Percentiles rank a stretch among this genome's conserved stretches.
These are phyloP conservation scores for Antheraea assamensis DNA, from an alignment of 2,888 invertebrate genomes.

Conservation along the genomic window DNA sequence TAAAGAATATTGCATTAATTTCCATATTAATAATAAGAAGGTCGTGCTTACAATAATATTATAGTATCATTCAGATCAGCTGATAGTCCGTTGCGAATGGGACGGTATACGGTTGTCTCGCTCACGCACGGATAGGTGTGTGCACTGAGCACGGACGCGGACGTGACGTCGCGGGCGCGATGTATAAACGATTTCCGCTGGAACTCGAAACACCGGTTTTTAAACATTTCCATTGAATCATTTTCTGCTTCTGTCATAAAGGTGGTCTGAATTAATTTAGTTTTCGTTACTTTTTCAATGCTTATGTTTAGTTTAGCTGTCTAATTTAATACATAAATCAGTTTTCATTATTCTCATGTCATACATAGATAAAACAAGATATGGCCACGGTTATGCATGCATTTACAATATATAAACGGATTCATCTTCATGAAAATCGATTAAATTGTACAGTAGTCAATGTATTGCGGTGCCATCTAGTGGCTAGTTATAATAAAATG, in stretches of 20 bases:
- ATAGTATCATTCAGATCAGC: slow-evolving; percentile 37
- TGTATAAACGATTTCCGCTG: slow-evolving; percentile 49
- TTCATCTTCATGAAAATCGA: too few species aligned
- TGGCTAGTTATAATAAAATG: too few species aligned
- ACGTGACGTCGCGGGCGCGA: slow-evolving; percentile 39
- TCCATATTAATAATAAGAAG: slow-evolving; percentile 9
- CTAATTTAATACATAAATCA: neutral
- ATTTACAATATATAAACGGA: too few species aligned
- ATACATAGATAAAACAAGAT: too few species aligned
- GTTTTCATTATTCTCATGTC: too few species aligned
- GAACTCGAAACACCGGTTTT: slow-evolving; percentile 45
- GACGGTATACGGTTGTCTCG: slow-evolving; percentile 28
- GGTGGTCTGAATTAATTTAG: neutral
- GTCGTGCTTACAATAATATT: slow-evolving; percentile 5
- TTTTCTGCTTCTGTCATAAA: slow-evolving; percentile 3
- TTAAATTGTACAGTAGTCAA: too few species aligned
- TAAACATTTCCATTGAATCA: slow-evolving; percentile 16
- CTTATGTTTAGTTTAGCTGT: neutral
- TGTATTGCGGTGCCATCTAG: too few species aligned
- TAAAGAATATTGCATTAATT: slow-evolving; percentile 12
- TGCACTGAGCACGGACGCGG: slow-evolving; percentile 41
- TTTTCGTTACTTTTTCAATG: neutral
- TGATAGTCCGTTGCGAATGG: slow-evolving; percentile 37
- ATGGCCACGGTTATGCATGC: too few species aligned
- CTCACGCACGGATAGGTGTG: slow-evolving; percentile 29